Evolutionary conservation across 2,113 vertebrate genomes (phyloP).

Genomic region (Halichoeres trimaculatus): DNA sequence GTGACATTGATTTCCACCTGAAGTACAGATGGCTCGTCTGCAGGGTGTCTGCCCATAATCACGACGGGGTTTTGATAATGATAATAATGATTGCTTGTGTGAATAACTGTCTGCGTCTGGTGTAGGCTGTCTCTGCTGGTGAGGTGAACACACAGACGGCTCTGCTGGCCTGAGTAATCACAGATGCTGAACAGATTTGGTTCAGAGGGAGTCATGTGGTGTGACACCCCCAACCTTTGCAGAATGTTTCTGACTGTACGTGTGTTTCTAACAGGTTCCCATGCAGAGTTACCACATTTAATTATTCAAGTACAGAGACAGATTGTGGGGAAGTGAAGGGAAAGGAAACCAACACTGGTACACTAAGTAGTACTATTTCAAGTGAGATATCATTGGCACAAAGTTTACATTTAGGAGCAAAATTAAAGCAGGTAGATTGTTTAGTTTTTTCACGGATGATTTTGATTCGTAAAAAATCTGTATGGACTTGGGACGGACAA

Average conservation of each 20-base stretch:
- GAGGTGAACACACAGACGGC: not conserved
- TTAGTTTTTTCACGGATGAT: no score
- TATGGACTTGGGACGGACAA: no score
- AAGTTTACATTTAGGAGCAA: no score
- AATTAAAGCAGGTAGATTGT: no score
- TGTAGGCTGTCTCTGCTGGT: not conserved
- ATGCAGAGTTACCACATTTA: not conserved
- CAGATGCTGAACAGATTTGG: constrained; percentile 38
- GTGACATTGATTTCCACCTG: constrained; percentile 58
- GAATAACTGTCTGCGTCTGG: constrained; percentile 38
- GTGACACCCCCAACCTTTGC: not conserved
- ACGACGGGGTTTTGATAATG: constrained; percentile 47
- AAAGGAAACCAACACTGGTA: no score
- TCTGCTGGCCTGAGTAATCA: constrained; percentile 27
- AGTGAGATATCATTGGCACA: no score
- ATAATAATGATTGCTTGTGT: constrained; percentile 36
- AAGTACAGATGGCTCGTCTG: constrained; percentile 60
- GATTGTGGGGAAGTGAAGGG: no score
- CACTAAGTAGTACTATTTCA: no score
- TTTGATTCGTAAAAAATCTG: no score
- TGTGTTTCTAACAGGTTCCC: not conserved
- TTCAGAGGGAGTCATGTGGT: not conserved
- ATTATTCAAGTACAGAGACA: no score
- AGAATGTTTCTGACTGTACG: not conserved
- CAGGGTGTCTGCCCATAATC: constrained; percentile 44